These are phyloP conservation scores for Labeo rohita DNA, from an alignment of 2,113 vertebrate genomes.

Conservation along the genomic window DNA sequence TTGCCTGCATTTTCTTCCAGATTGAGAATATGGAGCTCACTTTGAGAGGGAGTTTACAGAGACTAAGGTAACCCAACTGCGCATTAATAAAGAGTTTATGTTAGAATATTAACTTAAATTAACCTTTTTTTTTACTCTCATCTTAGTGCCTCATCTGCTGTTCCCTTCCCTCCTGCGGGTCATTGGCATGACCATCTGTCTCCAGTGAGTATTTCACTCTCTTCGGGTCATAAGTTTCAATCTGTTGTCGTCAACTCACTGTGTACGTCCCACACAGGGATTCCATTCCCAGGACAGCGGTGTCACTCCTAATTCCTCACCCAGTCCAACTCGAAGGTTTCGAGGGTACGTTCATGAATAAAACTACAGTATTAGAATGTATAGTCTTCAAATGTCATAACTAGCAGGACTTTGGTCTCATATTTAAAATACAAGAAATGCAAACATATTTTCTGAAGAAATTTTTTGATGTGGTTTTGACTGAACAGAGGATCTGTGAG, in stretches of 20 bases:
- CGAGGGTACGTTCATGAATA: conserved; percentile 63
- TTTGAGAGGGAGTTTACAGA: conserved; percentile 70
- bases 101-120: no score
- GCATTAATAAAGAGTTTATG: not conserved
- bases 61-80: conserved; percentile 66
- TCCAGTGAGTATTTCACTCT: conserved; percentile 64
- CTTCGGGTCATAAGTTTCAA: not conserved
- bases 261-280: conserved; percentile 63
- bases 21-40: conserved; percentile 74
- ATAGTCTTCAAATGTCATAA: not conserved
- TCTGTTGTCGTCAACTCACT: not conserved
- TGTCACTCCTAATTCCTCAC: conserved; percentile 79
- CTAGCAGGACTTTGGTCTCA: not conserved
- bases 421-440: not conserved
- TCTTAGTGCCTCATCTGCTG: conserved; percentile 68
- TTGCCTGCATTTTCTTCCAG: conserved; percentile 50
- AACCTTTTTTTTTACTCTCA: not conserved
- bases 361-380: not conserved
- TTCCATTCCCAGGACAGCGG: conserved; percentile 74
- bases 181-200: conserved; percentile 72
- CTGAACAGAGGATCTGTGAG: conserved; percentile 69
- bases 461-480: conserved; percentile 16
- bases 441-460: not conserved
- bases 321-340: conserved; percentile 77
- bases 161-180: conserved; percentile 67